Conservation (phyloP, 2,797 vertebrate species). For the Chaetophractus vellerosus region DNA sequence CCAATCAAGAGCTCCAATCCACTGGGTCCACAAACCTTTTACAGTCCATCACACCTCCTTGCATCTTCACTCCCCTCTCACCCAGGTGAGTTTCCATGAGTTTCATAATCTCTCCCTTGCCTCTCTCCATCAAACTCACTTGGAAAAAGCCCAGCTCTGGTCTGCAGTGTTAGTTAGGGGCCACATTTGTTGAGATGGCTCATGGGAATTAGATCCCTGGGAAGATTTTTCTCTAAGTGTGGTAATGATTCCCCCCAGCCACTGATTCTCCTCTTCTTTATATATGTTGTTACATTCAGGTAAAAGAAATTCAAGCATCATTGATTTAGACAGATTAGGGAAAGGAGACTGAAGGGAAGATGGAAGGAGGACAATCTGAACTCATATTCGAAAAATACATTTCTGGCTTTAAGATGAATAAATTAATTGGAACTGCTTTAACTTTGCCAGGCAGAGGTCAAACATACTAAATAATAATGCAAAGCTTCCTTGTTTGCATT, state of each 20-base stretch:
- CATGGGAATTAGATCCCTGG: background rate
- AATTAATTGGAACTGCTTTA: slow-evolving; percentile 17
- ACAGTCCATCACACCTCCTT: background rate
- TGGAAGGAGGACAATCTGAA: background rate
- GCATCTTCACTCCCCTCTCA: background rate
- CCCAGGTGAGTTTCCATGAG: background rate
- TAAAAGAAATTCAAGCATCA: slow-evolving; percentile 46
- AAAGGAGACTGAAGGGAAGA: background rate
- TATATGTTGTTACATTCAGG: background rate
- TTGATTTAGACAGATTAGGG: background rate
- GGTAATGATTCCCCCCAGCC: background rate
- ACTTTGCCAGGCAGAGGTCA: background rate
- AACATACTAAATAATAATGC: background rate
- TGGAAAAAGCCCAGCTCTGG: background rate
- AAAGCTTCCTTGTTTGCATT: background rate
- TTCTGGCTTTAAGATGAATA: slow-evolving; percentile 54
- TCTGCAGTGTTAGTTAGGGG: background rate
- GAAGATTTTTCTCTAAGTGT: background rate
- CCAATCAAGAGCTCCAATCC: background rate
- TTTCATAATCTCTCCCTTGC: background rate
- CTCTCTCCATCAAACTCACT: background rate
- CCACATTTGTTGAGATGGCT: background rate
- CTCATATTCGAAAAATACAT: slow-evolving; percentile 38
- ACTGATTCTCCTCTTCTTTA: background rate
- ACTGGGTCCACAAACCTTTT: background rate